A percentile compares a stretch with the other conserved stretches of the same genome.
Evolutionary conservation across 2,113 vertebrate genomes (phyloP).

Genomic region (Ia io): DNA sequence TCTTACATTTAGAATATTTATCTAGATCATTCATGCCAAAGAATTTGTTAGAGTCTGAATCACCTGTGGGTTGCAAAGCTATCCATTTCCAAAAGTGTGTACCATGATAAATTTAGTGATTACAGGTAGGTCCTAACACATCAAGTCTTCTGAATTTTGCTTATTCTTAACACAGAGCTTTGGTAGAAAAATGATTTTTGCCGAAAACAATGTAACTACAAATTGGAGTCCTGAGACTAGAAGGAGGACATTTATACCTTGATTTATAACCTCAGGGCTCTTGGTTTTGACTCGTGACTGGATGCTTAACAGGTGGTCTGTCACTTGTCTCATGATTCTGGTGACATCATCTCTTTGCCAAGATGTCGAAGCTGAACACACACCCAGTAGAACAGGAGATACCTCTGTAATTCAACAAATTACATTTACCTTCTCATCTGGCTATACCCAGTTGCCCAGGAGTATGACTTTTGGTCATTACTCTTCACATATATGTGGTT

Average conservation of each 20-base stretch:
- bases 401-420: slow-evolving; percentile 69
- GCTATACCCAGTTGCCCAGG: slow-evolving; percentile 48
- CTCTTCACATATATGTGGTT: slow-evolving; percentile 71
- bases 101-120: background rate
- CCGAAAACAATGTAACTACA: background rate
- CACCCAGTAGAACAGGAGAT: slow-evolving; percentile 46
- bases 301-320: slow-evolving; percentile 33
- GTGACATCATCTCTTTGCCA: slow-evolving; percentile 51
- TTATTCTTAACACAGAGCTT: background rate
- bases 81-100: background rate
- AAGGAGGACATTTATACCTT: background rate
- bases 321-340: background rate
- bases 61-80: background rate
- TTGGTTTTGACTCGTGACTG: background rate
- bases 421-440: slow-evolving; percentile 65
- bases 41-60: background rate
- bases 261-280: background rate
- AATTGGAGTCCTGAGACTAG: background rate
- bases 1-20: background rate
- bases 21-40: background rate
- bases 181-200: background rate
- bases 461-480: slow-evolving; percentile 66
- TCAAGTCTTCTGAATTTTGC: background rate
- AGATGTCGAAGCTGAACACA: slow-evolving; percentile 14
- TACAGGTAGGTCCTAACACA: background rate